Evolutionary conservation across 2,888 invertebrate genomes (phyloP), one percentile per base, ranked within the genome.

Genomic region (Myopa testacea): DNA sequence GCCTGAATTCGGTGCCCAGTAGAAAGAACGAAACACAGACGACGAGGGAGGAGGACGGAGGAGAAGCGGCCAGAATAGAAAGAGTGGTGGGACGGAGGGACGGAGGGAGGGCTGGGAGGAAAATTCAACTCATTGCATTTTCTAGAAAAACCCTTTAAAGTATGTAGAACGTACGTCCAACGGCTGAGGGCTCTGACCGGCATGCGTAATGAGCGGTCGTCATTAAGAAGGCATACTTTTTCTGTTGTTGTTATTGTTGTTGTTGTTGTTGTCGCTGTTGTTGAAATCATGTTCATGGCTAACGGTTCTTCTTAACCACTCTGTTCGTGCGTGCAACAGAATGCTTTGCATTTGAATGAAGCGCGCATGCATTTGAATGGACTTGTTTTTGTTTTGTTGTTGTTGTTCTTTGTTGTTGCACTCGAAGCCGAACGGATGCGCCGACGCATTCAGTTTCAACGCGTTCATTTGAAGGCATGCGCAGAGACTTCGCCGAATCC

Each of bases 181-280:
- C 38, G 34, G 4, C 55, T 55, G 16, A 16, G 10, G 16, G 55
- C 45, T 16, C 10, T n/a, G 60, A 16, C 38, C 40, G 37, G 69
- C 75, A 75, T 75, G 16, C 75, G 19, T 45, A 75, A 75, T 69
- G 69, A 68, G 60, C 74, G 19, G 1, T 68, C 45, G 68, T n/a
- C 68, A 12, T 60, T 26, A 14, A 14, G 14, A 37, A 63, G 37
- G 4, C 63, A 63, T 63, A 37, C 34, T 26, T 63, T 62, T 26
- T 26, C 5, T 26, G 69, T 45, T 45, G 12, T 14, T 19, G 26
- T 52, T 37, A 19, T 14, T 26, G 69, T 45, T 45, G 12, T 14
- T 14, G 26, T 34, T 12, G 26, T 69, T 40, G 34, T 50, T 26
- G 68, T 45, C 16, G 45, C 3, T 34, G 55, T 3, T 8, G 52